A percentile compares a stretch with the other conserved stretches of the same genome.
These are phyloP conservation scores for Monopis laevigella DNA, from an alignment of 2,888 invertebrate species.

Conservation along the genomic window DNA sequence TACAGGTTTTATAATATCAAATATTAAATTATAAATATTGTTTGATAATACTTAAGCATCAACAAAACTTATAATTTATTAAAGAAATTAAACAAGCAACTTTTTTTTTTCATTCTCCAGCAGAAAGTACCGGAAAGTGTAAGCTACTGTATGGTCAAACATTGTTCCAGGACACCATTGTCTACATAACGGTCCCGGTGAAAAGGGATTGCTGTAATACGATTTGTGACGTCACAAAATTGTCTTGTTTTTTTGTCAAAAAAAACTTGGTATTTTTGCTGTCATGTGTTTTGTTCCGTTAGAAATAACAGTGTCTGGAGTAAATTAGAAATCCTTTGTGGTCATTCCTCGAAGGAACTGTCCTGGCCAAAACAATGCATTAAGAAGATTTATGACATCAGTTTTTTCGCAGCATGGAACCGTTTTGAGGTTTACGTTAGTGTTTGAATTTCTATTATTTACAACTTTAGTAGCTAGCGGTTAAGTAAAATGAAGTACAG, in stretches of 20 bases:
- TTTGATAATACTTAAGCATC: no score
- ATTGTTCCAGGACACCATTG: conserved; percentile 46
- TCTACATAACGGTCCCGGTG: conserved; percentile 40
- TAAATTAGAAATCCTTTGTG: conserved; percentile 55
- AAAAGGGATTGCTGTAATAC: conserved; percentile 26
- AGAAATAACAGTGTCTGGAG: conserved; percentile 56
- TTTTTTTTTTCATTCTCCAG: no score
- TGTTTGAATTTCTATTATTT: neutral
- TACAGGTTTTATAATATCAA: no score
- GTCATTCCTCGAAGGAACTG: conserved; percentile 49
- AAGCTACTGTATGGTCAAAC: conserved; percentile 50
- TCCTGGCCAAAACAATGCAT: conserved; percentile 40
- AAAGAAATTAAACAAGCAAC: no score
- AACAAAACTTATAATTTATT: no score
- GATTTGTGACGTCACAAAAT: conserved; percentile 56
- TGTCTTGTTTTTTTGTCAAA: conserved; percentile 35
- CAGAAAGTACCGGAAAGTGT: neutral
- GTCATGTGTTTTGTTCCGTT: conserved; percentile 37
- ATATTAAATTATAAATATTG: no score
- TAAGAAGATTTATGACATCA: conserved; percentile 43
- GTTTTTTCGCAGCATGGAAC: conserved; percentile 46
- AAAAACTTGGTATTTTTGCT: conserved; percentile 61
- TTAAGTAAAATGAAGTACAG: conserved; percentile 4
- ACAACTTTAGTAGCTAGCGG: conserved; percentile 11
- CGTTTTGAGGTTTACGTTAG: conserved; percentile 46